Evolutionary conservation across 2,888 invertebrate genomes (phyloP).

Genomic region (Lepetodrilus schrolli): DNA sequence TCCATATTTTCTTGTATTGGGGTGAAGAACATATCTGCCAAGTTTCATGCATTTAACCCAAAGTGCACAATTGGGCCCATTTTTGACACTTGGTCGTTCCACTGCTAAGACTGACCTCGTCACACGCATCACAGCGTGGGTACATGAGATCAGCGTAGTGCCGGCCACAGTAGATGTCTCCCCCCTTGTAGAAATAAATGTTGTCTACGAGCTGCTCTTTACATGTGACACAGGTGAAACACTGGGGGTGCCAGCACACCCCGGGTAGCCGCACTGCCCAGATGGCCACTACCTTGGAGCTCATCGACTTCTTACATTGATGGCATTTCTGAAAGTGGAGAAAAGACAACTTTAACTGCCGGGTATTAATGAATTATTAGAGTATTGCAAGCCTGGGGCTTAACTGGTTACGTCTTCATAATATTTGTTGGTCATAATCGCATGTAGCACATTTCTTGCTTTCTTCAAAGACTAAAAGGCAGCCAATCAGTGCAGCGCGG

Average conservation of each 20-base stretch:
- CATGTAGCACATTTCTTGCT: too few relatives aligned
- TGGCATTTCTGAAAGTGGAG: conserved; percentile 60
- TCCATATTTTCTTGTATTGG: too few relatives aligned
- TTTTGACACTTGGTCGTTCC: too few relatives aligned
- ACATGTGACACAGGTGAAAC: conserved; percentile 65
- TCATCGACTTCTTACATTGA: conserved; percentile 57
- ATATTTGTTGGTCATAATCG: too few relatives aligned
- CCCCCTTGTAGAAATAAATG: conserved; percentile 63
- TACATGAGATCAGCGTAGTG: conserved; percentile 65
- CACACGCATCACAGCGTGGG: conserved; percentile 65
- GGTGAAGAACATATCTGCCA: too few relatives aligned
- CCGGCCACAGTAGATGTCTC: conserved; percentile 63
- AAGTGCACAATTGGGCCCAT: too few relatives aligned
- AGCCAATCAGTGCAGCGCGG: too few relatives aligned
- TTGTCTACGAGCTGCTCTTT: conserved; percentile 65
- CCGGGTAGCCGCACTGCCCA: conserved; percentile 51
- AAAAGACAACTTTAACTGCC: background rate
- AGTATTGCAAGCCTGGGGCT: background rate
- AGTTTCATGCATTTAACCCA: too few relatives aligned
- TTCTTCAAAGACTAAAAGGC: too few relatives aligned
- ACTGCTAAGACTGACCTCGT: conserved; percentile 58
- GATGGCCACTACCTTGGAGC: conserved; percentile 56
- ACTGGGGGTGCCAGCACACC: conserved; percentile 65
- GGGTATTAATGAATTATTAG: background rate
- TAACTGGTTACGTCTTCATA: background rate